Conservation (phyloP, 2,113 vertebrate genomes). For the Stegostoma tigrinum region DNA sequence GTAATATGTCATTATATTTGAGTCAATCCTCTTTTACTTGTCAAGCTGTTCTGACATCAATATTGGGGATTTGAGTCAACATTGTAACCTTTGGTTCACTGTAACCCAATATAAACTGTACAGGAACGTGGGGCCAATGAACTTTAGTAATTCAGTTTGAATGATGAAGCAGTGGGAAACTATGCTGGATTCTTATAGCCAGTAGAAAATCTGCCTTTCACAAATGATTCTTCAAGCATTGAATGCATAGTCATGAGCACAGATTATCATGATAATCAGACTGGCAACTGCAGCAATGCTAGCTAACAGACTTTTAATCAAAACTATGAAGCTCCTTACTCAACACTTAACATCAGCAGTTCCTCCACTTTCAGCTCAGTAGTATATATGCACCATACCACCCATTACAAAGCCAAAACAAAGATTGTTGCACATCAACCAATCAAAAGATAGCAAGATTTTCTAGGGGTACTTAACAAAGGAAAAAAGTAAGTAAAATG, state of each 20-base stretch:
- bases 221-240: background rate
- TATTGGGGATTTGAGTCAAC: background rate
- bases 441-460: too few relatives aligned
- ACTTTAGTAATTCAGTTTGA: background rate
- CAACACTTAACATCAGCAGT: background rate
- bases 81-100: background rate
- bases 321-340: background rate
- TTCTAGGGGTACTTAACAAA: too few relatives aligned
- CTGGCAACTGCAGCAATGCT: background rate
- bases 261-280: background rate
- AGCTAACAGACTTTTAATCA: background rate
- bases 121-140: background rate
- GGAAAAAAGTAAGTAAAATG: too few relatives aligned
- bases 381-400: background rate
- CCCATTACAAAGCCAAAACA: background rate
- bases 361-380: background rate
- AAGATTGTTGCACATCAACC: background rate
- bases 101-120: background rate
- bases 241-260: background rate
- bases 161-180: background rate
- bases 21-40: background rate
- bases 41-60: background rate
- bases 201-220: background rate
- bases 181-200: background rate
- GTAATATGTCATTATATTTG: too few relatives aligned